Conservation (phyloP, 2,888 invertebrate genomes). For the Macrophya annulata region DNA sequence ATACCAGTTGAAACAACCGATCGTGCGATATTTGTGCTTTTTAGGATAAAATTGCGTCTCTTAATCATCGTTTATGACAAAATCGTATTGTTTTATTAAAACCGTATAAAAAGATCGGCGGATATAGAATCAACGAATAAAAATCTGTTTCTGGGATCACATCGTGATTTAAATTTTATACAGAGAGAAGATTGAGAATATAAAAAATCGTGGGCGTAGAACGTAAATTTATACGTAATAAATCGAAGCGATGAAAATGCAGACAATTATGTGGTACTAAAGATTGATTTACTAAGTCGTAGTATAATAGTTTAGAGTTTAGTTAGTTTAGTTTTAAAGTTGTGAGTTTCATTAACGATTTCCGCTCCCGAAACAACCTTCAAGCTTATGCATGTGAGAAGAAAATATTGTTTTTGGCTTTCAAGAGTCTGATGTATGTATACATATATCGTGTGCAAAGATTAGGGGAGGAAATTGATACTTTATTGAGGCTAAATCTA, state of each 20-base stretch:
- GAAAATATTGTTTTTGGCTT: neutral
- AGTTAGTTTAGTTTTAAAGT: neutral
- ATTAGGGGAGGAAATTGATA: neutral
- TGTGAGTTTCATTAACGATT: neutral
- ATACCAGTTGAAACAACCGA: neutral
- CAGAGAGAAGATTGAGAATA: neutral
- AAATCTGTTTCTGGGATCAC: neutral
- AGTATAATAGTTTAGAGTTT: neutral
- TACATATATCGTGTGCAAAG: no score
- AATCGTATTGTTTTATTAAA: neutral
- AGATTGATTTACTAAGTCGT: conserved; percentile 15
- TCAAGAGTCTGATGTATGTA: no score
- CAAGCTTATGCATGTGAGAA: neutral
- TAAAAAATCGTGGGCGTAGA: conserved; percentile 1
- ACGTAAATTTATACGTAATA: neutral
- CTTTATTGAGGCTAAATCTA: conserved; percentile 15
- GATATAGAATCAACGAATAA: neutral
- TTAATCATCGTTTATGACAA: neutral
- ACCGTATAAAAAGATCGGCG: neutral
- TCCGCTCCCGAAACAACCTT: neutral
- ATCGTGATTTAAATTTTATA: neutral
- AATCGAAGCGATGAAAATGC: neutral
- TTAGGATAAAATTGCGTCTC: neutral
- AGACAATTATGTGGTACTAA: neutral
- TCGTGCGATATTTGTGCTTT: neutral